These are phyloP conservation scores for Arctopsyche grandis DNA, from an alignment of 1,140 invertebrate species.

Conservation along the genomic window DNA sequence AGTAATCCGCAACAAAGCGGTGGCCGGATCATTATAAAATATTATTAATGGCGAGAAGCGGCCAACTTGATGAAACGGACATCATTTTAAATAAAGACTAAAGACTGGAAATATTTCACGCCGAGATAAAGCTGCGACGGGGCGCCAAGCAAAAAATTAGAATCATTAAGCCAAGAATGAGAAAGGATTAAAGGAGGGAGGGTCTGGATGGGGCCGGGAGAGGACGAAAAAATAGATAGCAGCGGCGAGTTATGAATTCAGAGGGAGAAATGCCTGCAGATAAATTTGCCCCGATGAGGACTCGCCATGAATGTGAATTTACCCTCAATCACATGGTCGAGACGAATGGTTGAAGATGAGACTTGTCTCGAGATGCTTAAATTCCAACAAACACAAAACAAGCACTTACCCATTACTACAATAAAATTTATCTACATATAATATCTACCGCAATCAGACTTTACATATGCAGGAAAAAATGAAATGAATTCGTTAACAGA, in stretches of 20 bases:
- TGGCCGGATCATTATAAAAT: conserved; percentile 47
- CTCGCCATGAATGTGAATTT: conserved; percentile 45
- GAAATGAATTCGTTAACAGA: too few relatives aligned
- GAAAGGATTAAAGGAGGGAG: conserved; percentile 51
- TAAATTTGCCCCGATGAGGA: conserved; percentile 30
- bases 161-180: conserved; percentile 54
- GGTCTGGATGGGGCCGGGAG: neutral
- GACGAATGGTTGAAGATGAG: neutral
- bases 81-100: conserved; percentile 55
- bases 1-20: conserved; percentile 41
- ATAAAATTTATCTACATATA: too few relatives aligned
- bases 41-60: conserved; percentile 46
- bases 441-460: too few relatives aligned
- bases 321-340: neutral
- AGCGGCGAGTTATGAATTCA: conserved; percentile 49
- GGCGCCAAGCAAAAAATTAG: conserved; percentile 52
- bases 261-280: conserved; percentile 46
- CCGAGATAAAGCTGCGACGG: conserved; percentile 47
- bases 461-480: too few relatives aligned
- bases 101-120: conserved; percentile 53
- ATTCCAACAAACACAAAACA: neutral
- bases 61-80: conserved; percentile 53
- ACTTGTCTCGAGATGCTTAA: neutral
- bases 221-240: conserved; percentile 44
- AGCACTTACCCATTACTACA: too few relatives aligned